Evolutionary conservation across 2,888 invertebrate genomes (phyloP), one percentile per base, ranked within the genome.

Genomic region (Punctoribates punctum): DNA sequence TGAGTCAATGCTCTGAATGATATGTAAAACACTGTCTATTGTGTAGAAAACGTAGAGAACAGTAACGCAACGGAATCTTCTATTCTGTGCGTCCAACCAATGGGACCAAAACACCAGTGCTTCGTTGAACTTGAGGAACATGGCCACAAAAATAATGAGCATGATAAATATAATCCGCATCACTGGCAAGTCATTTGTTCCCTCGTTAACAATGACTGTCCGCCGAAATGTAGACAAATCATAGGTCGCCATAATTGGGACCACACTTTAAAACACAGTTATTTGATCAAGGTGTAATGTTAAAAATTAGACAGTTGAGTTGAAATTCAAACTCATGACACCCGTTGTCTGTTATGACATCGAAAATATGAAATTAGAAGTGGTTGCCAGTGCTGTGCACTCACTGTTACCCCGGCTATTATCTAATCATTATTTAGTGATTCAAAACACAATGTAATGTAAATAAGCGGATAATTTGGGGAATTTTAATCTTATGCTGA

Each of bases 141-240:
- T 6, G 3, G n/a, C 34, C 5, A 65, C 2, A 11, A 65, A 5
- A 27, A 65, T 34, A 17, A n/a, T 65, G 29, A 34, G 27, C 65
- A 65, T 34, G 6, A 65, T 65, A 34, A 65, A 65, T 17, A 65
- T 34, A 8, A 65, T 65, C 4, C 65, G 27, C n/a, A 65, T 17
- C 13, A 29, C 15, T 17, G 65, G 25, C n/a, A 65, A 34, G 17
- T 65, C n/a, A n/a, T 34, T n/a, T 2, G 8, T 1, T 3, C 34
- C 34, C 11, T 65, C 65, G 17, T 20, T 34, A 11, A 34, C n/a
- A 15, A 65, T 25, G n/a, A 65, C 15, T 8, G 38, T 34, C 4
- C 17, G 5, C 3, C 65, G 34, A 34, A 38, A 65, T 4, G 65
- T 65, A 2, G 65, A 65, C 20, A 38, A 17, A 34, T 65, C 65